phyloP scores from a whole-genome alignment of 1,140 invertebrate genomes.

The Piezodorus guildinii region DNA sequence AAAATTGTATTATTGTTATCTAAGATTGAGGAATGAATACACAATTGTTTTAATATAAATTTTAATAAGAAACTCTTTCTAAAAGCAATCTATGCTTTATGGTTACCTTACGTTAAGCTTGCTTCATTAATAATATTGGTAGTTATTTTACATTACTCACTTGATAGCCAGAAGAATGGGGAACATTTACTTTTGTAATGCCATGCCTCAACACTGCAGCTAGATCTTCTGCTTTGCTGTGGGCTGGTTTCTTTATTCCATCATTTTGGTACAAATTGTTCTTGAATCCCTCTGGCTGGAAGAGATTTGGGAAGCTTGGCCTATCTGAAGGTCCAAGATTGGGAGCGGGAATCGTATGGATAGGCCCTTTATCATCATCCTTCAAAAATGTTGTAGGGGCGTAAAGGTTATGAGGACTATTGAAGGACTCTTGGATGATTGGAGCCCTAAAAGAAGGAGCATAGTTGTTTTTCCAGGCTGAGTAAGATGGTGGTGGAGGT shows the following conservation, averaged over 20 bases:
- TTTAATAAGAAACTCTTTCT: too few relatives aligned
- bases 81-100: too few relatives aligned
- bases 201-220: constrained; percentile 23
- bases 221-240: constrained; percentile 13
- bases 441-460: constrained; percentile 22
- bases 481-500: not conserved
- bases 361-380: constrained; percentile 50
- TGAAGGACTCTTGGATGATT: constrained; percentile 24
- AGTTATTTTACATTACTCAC: not conserved
- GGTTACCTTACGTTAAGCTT: too few relatives aligned
- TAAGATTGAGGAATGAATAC: too few relatives aligned
- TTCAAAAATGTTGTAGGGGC: constrained; percentile 15
- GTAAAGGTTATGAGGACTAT: not conserved
- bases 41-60: too few relatives aligned
- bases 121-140: too few relatives aligned
- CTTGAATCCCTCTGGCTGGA: too few relatives aligned
- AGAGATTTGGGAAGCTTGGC: not conserved
- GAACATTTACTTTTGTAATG: constrained; percentile 18
- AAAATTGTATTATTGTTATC: too few relatives aligned
- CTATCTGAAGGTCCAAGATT: constrained; percentile 44
- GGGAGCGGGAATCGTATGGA: constrained; percentile 70
- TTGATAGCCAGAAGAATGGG: constrained; percentile 12
- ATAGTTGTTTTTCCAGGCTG: constrained; percentile 20
- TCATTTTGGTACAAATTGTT: too few relatives aligned
- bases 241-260: constrained; percentile 1